Base-by-base conservation (phyloP, 2,888 invertebrate species). In the Metacarcinus magister region DNA sequence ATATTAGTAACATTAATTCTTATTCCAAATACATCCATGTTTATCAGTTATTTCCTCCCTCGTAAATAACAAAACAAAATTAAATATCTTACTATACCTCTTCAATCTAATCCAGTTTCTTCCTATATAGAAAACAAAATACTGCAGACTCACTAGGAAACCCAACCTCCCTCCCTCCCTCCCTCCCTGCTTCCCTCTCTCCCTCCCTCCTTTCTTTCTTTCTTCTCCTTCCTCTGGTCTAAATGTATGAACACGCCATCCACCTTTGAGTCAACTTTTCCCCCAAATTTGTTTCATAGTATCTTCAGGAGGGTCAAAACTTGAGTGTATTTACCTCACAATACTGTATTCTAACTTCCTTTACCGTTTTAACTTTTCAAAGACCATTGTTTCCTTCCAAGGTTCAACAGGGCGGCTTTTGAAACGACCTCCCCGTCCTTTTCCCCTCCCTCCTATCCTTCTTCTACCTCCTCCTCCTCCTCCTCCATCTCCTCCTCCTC, bases 261-360 rank as follows among this genome's bases (percentile, higher is more conserved):
- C 32, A 39, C 32, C 87, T 87, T 87, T 87, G 87, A 87, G 32
- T 87, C 87, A 39, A 87, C 87, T 87, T 87, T 39, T 28, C 13
- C 39, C 87, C 87, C 87, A 87, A 87, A 87, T 87, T 87, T 87
- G 87, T 87, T 87, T 87, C 87, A 87, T 87, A 39, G 87, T 32
- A 39, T 87, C 87, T 87, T 87, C 32, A 28, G 39, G 13, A 19
- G 16, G 16, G 87, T 87, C 87, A 87, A 87, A 87, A 87, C 32
- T 87, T 87, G 10, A 39, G 87, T 32, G 87, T 87, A 87, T 87
- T 87, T 87, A 87, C 87, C 28, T 87, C 39, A 28, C 87, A 87
- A 87, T 87, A 87, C 87, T 87, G 87, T 87, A 87, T 87, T 87
- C 87, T 32, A 7, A 5, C 87, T 39, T 87, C 32, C 39, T 87